Conservation (phyloP, 2,113 vertebrate species). For the Cnemophilus loriae region DNA sequence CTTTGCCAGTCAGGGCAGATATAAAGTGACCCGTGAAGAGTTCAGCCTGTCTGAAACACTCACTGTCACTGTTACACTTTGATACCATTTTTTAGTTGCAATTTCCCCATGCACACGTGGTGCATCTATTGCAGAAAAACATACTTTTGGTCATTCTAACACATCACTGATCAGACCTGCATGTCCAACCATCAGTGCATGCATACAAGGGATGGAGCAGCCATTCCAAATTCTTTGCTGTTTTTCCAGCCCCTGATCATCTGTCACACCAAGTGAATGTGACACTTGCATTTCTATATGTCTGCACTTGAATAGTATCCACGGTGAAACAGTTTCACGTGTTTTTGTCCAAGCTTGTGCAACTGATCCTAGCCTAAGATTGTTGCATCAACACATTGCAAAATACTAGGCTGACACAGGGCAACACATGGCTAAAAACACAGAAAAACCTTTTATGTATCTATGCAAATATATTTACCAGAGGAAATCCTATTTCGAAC, state of each 20-base stretch:
- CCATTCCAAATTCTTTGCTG: neutral
- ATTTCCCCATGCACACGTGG: accelerated
- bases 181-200: accelerated
- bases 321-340: neutral
- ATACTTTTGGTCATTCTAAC: neutral
- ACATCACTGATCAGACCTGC: neutral
- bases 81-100: neutral
- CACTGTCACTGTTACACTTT: neutral
- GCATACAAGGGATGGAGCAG: accelerated
- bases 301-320: neutral
- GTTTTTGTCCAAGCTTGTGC: neutral
- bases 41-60: neutral
- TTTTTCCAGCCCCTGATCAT: neutral
- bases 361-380: neutral
- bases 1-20: neutral
- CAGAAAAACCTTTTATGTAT: neutral
- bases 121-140: neutral
- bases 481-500: neutral
- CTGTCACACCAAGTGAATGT: accelerated
- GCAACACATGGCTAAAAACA: neutral
- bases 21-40: accelerated
- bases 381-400: neutral
- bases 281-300: neutral
- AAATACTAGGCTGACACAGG: neutral
- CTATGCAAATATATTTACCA: neutral